These are phyloP conservation scores for Phocoena sinus DNA, from an alignment of 2,113 vertebrate genomes.

Conservation along the genomic window DNA sequence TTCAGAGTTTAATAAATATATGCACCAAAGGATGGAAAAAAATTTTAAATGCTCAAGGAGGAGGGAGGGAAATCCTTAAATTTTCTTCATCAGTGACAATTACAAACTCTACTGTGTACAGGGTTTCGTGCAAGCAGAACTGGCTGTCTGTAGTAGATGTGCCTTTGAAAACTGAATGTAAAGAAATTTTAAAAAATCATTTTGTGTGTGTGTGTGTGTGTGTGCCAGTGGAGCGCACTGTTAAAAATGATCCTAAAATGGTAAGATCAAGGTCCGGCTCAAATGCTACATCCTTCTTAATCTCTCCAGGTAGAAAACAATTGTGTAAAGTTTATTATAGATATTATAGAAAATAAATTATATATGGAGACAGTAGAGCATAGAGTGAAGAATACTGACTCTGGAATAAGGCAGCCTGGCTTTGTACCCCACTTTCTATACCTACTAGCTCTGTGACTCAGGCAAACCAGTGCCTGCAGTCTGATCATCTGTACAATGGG, in stretches of 20 bases:
- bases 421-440: neutral
- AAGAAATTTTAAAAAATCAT: neutral
- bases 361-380: neutral
- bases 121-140: too few species aligned
- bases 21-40: neutral
- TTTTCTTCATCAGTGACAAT: neutral
- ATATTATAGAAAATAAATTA: neutral
- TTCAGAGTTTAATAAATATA: neutral
- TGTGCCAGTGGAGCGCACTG: neutral
- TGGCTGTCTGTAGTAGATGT: neutral
- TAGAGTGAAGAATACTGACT: rapidly evolving
- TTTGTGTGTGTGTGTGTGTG: too few species aligned
- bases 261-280: neutral
- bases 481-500: neutral
- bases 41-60: neutral
- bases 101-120: rapidly evolving
- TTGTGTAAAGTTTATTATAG: too few species aligned
- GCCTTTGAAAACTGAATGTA: neutral
- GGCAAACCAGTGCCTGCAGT: neutral
- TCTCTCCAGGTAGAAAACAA: neutral
- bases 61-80: neutral
- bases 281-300: neutral
- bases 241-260: neutral
- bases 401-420: neutral
- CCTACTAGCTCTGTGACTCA: neutral